phyloP scores from a whole-genome alignment of 2,113 vertebrate species.

The Gulo gulo region DNA sequence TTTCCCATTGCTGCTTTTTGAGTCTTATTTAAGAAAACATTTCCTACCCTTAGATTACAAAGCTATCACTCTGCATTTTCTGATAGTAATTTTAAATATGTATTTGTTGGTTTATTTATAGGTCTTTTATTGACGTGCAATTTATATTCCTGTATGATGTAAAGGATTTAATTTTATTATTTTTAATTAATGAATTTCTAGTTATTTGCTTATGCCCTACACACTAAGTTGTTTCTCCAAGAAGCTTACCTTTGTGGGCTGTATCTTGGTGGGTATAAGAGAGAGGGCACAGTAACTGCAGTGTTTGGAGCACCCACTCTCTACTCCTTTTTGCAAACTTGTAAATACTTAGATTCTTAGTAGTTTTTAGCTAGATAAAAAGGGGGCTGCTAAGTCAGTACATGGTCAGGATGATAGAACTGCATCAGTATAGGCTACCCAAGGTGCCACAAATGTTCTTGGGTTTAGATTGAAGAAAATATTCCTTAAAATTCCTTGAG shows the following conservation, averaged over 20 bases:
- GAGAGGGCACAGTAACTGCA: not conserved
- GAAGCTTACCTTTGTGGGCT: not conserved
- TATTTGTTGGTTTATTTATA: constrained; percentile 38
- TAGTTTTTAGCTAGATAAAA: not conserved
- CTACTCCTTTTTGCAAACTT: not conserved
- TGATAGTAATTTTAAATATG: constrained; percentile 4
- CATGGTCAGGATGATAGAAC: not conserved
- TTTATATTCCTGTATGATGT: constrained; percentile 35
- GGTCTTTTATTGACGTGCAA: not conserved
- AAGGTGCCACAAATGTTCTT: not conserved
- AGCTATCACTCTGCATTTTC: not conserved
- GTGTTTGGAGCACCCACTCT: not conserved
- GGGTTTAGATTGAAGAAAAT: not conserved
- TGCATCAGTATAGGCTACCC: not conserved
- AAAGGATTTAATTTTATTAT: not conserved
- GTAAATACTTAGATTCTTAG: constrained; percentile 30
- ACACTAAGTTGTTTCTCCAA: not conserved
- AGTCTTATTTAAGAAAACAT: not conserved
- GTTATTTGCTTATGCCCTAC: not conserved
- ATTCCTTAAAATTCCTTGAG: constrained; percentile 13
- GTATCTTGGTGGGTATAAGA: not conserved
- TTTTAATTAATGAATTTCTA: constrained; percentile 35
- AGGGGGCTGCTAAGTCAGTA: not conserved
- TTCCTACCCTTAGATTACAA: not conserved
- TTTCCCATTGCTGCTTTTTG: not conserved